Evolutionary conservation across 2,888 invertebrate species (phyloP).

Genomic region (Drosophila neonasuta): DNA sequence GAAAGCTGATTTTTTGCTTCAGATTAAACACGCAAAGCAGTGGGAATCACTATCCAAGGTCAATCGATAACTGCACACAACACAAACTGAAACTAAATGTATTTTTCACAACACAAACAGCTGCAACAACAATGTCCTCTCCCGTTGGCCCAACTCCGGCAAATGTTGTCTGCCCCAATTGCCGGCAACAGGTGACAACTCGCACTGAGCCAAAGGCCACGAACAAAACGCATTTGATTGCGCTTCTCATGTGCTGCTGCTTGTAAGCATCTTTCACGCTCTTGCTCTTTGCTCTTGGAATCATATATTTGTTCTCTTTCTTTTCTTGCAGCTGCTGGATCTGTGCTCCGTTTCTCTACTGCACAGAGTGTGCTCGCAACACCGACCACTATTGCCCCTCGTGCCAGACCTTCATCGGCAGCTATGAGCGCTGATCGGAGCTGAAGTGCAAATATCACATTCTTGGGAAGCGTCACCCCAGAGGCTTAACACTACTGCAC

Average conservation of each 20-base stretch:
- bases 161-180: slow-evolving; percentile 82
- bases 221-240: slow-evolving; percentile 79
- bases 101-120: background rate
- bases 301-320: background rate
- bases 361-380: slow-evolving; percentile 83
- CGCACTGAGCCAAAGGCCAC: slow-evolving; percentile 75
- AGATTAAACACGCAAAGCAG: slow-evolving; percentile 32
- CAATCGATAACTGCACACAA: slow-evolving; percentile 22
- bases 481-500: slow-evolving; percentile 11
- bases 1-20: slow-evolving; percentile 6
- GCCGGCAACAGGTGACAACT: slow-evolving; percentile 82
- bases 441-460: background rate
- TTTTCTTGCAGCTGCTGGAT: slow-evolving; percentile 81
- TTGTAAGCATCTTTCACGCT: slow-evolving; percentile 60
- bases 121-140: slow-evolving; percentile 55
- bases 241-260: slow-evolving; percentile 73
- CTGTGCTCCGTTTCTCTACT: slow-evolving; percentile 84
- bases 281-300: background rate
- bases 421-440: slow-evolving; percentile 77
- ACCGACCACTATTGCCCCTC: slow-evolving; percentile 84
- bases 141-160: slow-evolving; percentile 65
- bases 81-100: background rate
- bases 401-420: slow-evolving; percentile 84
- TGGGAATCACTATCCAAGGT: slow-evolving; percentile 21
- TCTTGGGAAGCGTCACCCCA: background rate